A percentile compares a stretch with the other conserved stretches of the same genome.
Conservation (phyloP, 2,113 vertebrate genomes). For the Chelonoidis abingdonii region DNA sequence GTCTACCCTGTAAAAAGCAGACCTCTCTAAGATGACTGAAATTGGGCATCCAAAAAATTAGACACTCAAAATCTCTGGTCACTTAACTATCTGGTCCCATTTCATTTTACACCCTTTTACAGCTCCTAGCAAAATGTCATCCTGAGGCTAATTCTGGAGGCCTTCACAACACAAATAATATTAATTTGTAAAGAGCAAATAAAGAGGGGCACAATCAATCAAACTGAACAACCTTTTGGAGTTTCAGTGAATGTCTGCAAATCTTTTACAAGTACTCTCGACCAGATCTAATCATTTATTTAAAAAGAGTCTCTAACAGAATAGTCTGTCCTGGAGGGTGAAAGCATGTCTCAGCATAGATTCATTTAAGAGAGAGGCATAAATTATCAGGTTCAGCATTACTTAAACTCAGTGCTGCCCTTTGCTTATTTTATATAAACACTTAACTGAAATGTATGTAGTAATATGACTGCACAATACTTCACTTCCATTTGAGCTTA, state of each 20-base stretch:
- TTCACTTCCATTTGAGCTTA: not conserved
- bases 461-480: conserved; percentile 23
- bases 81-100: not conserved
- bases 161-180: conserved; percentile 48
- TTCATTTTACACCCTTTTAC: not conserved
- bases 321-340: conserved; percentile 62
- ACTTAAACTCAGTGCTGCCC: not conserved
- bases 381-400: conserved; percentile 51
- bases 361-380: conserved; percentile 37
- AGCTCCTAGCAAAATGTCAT: not conserved
- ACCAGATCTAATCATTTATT: conserved; percentile 65
- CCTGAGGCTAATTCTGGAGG: conserved; percentile 24
- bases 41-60: not conserved
- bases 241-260: conserved; percentile 28
- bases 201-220: conserved; percentile 42
- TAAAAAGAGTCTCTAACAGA: conserved; percentile 60
- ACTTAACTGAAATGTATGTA: not conserved
- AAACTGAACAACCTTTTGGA: conserved; percentile 15
- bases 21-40: not conserved
- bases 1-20: not conserved
- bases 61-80: not conserved
- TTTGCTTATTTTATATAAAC: conserved; percentile 14
- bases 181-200: conserved; percentile 53
- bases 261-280: conserved; percentile 33
- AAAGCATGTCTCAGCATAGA: conserved; percentile 40